Percentiles rank a stretch among this genome's conserved stretches.
phyloP scores from a whole-genome alignment of 2,888 invertebrate genomes.

The Ornithoptera alexandrae region DNA sequence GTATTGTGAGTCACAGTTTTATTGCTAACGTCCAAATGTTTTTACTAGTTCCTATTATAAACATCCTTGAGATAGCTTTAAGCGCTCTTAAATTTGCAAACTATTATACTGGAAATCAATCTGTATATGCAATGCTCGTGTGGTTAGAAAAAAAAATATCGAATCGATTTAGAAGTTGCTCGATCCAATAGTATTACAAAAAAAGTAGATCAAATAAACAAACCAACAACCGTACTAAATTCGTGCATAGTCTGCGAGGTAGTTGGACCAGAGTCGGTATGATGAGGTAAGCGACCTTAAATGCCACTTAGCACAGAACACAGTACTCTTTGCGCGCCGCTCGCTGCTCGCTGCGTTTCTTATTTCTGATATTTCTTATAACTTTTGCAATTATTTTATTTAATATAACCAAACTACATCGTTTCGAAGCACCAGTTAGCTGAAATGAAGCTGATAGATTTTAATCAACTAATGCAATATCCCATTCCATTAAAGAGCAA shows the following conservation, averaged over 20 bases:
- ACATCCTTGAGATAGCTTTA: conserved; percentile 34
- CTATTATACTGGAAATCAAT: conserved; percentile 32
- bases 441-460: not conserved
- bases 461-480: not conserved
- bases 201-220: conserved; percentile 54
- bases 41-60: conserved; percentile 26
- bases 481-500: not conserved
- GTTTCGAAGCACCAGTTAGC: not conserved
- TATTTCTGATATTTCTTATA: conserved; percentile 63
- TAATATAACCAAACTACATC: not conserved
- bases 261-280: conserved; percentile 51
- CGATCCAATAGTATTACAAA: conserved; percentile 36
- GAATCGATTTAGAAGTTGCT: conserved; percentile 17
- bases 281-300: conserved; percentile 78
- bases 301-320: conserved; percentile 67
- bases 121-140: conserved; percentile 29
- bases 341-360: conserved; percentile 63
- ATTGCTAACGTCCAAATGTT: conserved; percentile 33
- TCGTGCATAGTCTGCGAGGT: conserved; percentile 59
- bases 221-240: conserved; percentile 51
- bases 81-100: conserved; percentile 24
- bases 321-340: conserved; percentile 49
- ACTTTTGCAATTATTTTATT: conserved; percentile 1
- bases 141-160: conserved; percentile 31
- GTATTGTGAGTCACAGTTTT: conserved; percentile 52